phyloP scores from a whole-genome alignment of 2,888 invertebrate species.

The Volucella zonaria region DNA sequence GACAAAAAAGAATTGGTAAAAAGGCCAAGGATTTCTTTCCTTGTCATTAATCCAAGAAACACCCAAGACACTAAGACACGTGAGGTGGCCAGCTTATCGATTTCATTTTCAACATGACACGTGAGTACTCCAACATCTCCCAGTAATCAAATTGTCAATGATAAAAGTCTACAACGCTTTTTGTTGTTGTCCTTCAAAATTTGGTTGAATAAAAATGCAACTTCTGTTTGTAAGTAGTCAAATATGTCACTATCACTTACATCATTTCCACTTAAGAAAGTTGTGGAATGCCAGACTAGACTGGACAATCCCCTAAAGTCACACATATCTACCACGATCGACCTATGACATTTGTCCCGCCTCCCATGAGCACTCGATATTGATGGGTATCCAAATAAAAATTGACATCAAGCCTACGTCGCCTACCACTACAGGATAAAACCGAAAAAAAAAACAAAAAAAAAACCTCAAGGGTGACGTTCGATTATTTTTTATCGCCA shows the following conservation, averaged over 20 bases:
- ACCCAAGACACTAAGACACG: too few species aligned
- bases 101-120: too few species aligned
- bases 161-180: constrained; percentile 60
- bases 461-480: constrained; percentile 57
- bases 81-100: too few species aligned
- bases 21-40: too few species aligned
- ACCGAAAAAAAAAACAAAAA: constrained; percentile 26
- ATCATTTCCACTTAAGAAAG: constrained; percentile 76
- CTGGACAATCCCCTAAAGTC: constrained; percentile 30
- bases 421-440: not conserved
- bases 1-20: too few species aligned
- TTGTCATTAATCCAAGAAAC: too few species aligned
- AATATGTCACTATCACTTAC: constrained; percentile 81
- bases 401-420: constrained; percentile 50
- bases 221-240: constrained; percentile 72
- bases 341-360: constrained; percentile 50
- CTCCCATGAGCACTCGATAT: constrained; percentile 38
- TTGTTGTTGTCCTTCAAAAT: not conserved
- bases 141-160: constrained; percentile 59
- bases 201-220: constrained; percentile 1
- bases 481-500: constrained; percentile 73
- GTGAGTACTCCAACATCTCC: not conserved
- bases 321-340: constrained; percentile 26
- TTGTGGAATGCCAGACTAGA: constrained; percentile 59
- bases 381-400: constrained; percentile 67